Evolutionary conservation across 2,113 vertebrate species (phyloP), one percentile per base, ranked within the genome.

Genomic region (Suricata suricatta): DNA sequence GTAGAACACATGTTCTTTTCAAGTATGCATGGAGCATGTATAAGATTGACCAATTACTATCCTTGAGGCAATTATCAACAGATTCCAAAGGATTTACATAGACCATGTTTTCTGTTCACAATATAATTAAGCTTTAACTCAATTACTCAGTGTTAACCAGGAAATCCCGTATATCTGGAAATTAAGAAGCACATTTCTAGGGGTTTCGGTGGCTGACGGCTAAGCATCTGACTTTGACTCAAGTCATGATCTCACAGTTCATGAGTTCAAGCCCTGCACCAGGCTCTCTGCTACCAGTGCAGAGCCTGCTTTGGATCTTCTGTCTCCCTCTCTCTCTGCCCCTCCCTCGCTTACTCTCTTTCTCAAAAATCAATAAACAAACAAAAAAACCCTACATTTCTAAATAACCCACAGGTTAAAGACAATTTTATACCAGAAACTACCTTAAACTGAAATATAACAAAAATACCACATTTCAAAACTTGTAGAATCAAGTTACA

Each of bases 321-420:
- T 23, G 21, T 60, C 57, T 60, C 57, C 57, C 57, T 60, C 21
- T 60, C 8, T 60, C 57, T 60, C 21, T 60, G 57, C 57, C 57
- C 57, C 21, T 60, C 21, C 57, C 57, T 21, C 8, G 8, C 57
- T 60, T 21, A 60, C 57, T 60, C 54, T 57, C 21, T 60, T 60
- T 60, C 21, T 60, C 21, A 60, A 60, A 60, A 60, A 60, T 60
- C 57, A 60, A 8, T 60, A 23, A 60, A 60, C 57, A 60, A 23
- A 57, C 54, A 57, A 57, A 57, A 5, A 60, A 60, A 9, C 7
- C 17, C 2, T 17, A 57, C 54, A 57, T 57, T 57, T 57, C 54
- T 93, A 64, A 92, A 50, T 96, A 90, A 93, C 33, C 80, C 8
- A 47, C 25, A 94, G 9, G 27, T 94, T 35, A 76, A 93, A 93